Evolutionary conservation across 2,888 invertebrate genomes (phyloP), one percentile per base, ranked within the genome.

Genomic region (Linnaemya tessellans): DNA sequence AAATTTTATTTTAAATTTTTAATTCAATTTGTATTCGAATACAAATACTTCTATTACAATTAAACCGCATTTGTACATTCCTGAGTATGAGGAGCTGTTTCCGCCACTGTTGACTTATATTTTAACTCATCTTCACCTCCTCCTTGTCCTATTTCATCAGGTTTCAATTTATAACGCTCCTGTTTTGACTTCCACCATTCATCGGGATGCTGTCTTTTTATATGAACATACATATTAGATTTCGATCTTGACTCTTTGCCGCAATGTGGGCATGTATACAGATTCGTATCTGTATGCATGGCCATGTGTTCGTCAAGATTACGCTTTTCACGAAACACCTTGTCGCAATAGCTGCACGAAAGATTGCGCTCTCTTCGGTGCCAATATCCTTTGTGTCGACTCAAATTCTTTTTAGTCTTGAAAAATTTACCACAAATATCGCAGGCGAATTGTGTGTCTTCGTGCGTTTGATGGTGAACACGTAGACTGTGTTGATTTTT

Each of bases 201-300:
- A 4, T 89, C 83, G 22, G 89, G 89, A 83, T 91, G 91, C 70
- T 90, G 89, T 43, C 91, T 90, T 84, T 91, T 91, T n/a, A 91
- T 89, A 58, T 91, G 91, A 58, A 90, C 91, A 86, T 91, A 91
- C 91, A 91, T 91, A 84, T 91, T 91, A n/a, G 91, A 90, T 62
- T 89, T 90, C 20, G 91, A 91, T 22, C 91, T 90, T 46, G 90
- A 90, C 68, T 91, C 91, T 38, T 91, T 91, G 77, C 90, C 88
- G 60, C 91, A 91, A 67, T 91, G 90, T 49, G 90, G 89, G 88
- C 91, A 91, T 77, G 89, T 89, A 81, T 91, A 91, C 30, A 91
- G 88, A 80, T 90, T 90, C 13, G 89, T 90, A 70, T 91, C 90
- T 35, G 91, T 91, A 71, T 91, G 91, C 43, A 90, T 91, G 62